phyloP scores from a whole-genome alignment of 2,797 vertebrate species.

The Acestrorhynchus altus region DNA sequence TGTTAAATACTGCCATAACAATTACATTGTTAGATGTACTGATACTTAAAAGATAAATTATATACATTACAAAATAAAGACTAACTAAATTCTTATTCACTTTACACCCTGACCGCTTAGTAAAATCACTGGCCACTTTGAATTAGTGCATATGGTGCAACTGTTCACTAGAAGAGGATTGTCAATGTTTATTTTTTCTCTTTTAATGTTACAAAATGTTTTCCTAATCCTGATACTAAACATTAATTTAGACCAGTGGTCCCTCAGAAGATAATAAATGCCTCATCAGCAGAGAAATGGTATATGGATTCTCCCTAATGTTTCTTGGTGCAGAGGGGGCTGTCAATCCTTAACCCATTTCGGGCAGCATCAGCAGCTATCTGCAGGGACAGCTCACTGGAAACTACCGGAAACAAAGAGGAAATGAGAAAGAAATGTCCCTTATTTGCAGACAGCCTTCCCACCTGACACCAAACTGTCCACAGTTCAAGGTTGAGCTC shows the following conservation, averaged over 20 bases:
- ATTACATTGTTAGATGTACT: no score
- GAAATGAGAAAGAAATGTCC: neutral
- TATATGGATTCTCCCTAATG: slow-evolving; percentile 38
- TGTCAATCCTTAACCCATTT: slow-evolving; percentile 30
- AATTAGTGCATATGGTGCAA: neutral
- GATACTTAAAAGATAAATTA: no score
- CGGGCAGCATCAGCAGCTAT: slow-evolving; percentile 42
- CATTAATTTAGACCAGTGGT: neutral
- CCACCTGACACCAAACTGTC: slow-evolving; percentile 7
- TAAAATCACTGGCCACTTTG: neutral
- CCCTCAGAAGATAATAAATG: neutral
- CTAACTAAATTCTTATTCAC: neutral
- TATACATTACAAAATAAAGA: neutral
- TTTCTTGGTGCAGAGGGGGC: slow-evolving; percentile 28
- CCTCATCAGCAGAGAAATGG: slow-evolving; percentile 2
- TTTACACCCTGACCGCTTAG: neutral
- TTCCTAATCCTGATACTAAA: neutral
- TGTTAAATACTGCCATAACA: neutral
- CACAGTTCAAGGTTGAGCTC: slow-evolving; percentile 14
- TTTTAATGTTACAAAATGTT: neutral
- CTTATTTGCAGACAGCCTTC: slow-evolving; percentile 9
- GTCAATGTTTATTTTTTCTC: neutral
- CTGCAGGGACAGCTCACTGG: slow-evolving; percentile 35
- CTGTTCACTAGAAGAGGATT: neutral
- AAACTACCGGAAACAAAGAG: slow-evolving; percentile 24